Percentiles rank a stretch among this genome's conserved stretches.
These are phyloP conservation scores for Thymelicus sylvestris DNA, from an alignment of 2,888 invertebrate genomes.

Conservation along the genomic window DNA sequence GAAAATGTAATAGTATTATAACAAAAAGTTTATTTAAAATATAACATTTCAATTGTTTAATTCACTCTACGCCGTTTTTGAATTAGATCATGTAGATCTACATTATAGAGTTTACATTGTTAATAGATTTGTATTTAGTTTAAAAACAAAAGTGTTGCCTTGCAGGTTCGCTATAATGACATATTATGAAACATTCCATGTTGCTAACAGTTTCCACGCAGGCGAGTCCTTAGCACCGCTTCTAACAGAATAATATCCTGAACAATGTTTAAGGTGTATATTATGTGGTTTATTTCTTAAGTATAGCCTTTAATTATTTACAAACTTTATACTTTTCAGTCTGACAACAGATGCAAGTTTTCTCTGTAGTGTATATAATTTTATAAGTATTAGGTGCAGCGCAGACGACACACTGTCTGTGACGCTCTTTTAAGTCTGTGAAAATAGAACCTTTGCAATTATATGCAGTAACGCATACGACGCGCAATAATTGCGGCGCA, in stretches of 20 bases:
- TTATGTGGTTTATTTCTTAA: constrained; percentile 76
- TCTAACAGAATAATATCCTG: constrained; percentile 68
- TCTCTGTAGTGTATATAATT: constrained; percentile 81
- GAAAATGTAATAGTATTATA: too few species aligned
- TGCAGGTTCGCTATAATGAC: constrained; percentile 51
- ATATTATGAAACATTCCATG: constrained; percentile 79
- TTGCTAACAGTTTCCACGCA: constrained; percentile 59
- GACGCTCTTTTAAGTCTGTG: too few species aligned
- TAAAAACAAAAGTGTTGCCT: constrained; percentile 1
- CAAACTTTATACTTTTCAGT: constrained; percentile 77
- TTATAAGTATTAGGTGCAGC: constrained; percentile 75
- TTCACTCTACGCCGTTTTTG: too few species aligned
- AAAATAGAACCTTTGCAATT: too few species aligned
- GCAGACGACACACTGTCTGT: too few species aligned
- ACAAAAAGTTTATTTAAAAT: too few species aligned
- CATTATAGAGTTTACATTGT: too few species aligned
- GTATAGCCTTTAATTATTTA: constrained; percentile 74
- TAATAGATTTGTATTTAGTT: too few species aligned
- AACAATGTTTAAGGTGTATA: constrained; percentile 75
- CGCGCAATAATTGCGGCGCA: too few species aligned
- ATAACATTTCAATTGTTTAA: too few species aligned
- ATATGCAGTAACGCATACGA: too few species aligned
- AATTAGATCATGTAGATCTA: too few species aligned
- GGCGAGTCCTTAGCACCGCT: constrained; percentile 49
- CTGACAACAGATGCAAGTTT: constrained; percentile 82